Percentiles rank a stretch among this genome's conserved stretches.
phyloP scores from a whole-genome alignment of 2,113 vertebrate genomes.

The Verasper variegatus region DNA sequence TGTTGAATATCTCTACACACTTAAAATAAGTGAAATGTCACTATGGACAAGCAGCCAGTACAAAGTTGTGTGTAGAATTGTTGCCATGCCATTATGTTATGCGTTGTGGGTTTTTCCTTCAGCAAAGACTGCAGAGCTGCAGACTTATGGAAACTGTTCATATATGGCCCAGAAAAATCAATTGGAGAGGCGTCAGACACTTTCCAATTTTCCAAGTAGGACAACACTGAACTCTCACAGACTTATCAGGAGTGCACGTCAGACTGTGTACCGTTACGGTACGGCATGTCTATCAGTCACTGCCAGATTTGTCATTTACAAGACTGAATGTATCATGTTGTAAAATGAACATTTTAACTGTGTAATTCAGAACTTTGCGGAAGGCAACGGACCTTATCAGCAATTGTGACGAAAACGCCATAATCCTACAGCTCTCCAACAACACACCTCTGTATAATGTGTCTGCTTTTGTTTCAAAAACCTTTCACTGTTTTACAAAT shows the following conservation, averaged over 20 bases:
- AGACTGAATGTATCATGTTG: neutral
- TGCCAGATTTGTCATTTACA: neutral
- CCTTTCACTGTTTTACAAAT: constrained; percentile 7
- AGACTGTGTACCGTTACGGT: neutral
- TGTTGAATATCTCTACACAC: neutral
- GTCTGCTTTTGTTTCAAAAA: constrained; percentile 15
- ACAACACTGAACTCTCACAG: neutral
- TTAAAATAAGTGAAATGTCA: neutral
- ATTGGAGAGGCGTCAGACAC: neutral
- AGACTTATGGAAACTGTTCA: neutral
- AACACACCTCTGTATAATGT: constrained; percentile 1
- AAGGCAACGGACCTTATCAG: neutral
- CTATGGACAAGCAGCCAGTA: neutral
- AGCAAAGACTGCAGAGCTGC: neutral
- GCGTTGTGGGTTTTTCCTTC: neutral
- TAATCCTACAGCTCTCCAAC: neutral
- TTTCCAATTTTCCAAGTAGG: constrained; percentile 16
- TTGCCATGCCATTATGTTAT: neutral
- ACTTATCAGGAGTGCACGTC: neutral
- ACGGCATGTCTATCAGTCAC: neutral
- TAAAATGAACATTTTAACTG: neutral
- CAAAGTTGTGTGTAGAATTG: neutral
- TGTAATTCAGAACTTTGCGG: neutral
- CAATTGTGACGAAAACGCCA: neutral
- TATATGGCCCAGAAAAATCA: neutral